These are phyloP conservation scores for Simalia tracyae DNA, from an alignment of 2,797 vertebrate genomes.

Conservation along the genomic window DNA sequence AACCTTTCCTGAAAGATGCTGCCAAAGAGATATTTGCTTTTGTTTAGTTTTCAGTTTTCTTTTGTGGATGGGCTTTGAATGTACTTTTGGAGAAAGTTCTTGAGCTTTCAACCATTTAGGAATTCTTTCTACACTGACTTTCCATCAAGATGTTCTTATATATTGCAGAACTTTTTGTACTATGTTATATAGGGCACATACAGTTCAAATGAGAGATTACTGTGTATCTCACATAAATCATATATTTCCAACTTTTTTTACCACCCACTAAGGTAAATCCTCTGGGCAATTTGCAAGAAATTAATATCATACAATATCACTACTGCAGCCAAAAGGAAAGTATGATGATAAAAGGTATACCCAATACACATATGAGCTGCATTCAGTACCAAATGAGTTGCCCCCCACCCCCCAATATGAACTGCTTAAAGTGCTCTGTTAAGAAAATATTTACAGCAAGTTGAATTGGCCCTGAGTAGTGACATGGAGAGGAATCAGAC, in stretches of 20 bases:
- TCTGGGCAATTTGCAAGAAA: not conserved
- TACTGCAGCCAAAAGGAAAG: not conserved
- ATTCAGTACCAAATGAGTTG: not conserved
- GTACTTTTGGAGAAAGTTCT: not conserved
- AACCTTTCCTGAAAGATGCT: not conserved
- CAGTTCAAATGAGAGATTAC: not conserved
- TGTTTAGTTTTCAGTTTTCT: not conserved
- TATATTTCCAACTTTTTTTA: not conserved
- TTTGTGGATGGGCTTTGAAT: not conserved
- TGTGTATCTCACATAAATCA: not conserved
- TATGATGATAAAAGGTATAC: not conserved
- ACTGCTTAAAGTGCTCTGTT: not conserved
- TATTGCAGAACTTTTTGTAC: not conserved
- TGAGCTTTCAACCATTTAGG: not conserved
- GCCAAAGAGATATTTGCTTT: conserved; percentile 1
- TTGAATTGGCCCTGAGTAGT: not conserved
- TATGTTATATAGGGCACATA: not conserved
- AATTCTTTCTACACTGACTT: not conserved
- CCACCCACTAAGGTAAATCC: not conserved
- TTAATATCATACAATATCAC: not conserved
- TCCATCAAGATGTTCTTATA: not conserved
- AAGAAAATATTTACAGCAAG: not conserved
- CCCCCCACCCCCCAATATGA: not conserved
- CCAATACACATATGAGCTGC: not conserved
- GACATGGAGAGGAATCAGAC: not conserved